Evolutionary conservation across 2,888 invertebrate species (phyloP).

Genomic region (Danaus chrysippus): DNA sequence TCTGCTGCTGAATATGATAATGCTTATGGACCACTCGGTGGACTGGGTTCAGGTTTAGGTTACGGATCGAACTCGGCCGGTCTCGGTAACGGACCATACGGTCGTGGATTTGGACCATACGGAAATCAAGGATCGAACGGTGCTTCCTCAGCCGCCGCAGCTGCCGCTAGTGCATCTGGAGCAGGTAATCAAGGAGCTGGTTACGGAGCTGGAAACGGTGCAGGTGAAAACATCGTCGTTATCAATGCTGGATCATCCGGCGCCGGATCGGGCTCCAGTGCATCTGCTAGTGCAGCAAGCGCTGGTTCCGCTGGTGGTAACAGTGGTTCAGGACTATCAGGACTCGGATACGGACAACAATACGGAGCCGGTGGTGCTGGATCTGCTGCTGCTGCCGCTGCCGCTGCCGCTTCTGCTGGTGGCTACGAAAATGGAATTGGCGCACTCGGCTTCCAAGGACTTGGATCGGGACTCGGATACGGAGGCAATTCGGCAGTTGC

Average conservation of each 20-base stretch:
- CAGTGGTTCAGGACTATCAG: neutral
- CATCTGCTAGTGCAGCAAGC: conserved; percentile 11
- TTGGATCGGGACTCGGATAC: neutral
- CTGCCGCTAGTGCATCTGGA: conserved; percentile 24
- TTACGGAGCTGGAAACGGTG: neutral
- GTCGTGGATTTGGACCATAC: conserved; percentile 5
- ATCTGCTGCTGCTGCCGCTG: conserved; percentile 6
- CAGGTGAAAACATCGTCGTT: conserved; percentile 4
- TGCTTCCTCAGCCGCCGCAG: conserved; percentile 11
- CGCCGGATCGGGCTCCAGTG: conserved; percentile 1
- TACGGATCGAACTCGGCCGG: too few species aligned
- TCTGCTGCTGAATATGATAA: too few species aligned
- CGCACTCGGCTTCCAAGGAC: conserved; percentile 7
- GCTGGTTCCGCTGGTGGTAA: neutral
- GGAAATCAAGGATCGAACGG: neutral
- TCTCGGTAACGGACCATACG: neutral
- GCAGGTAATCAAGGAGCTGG: neutral
- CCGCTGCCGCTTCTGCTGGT: neutral
- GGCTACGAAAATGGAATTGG: conserved; percentile 6
- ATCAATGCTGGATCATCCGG: conserved; percentile 8
- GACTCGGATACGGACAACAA: neutral
- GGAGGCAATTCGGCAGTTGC: neutral
- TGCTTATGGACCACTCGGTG: too few species aligned
- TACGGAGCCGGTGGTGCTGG: conserved; percentile 19
- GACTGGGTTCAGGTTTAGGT: too few species aligned